Evolutionary conservation across 2,113 vertebrate genomes (phyloP).

Genomic region (Sula dactylatra): DNA sequence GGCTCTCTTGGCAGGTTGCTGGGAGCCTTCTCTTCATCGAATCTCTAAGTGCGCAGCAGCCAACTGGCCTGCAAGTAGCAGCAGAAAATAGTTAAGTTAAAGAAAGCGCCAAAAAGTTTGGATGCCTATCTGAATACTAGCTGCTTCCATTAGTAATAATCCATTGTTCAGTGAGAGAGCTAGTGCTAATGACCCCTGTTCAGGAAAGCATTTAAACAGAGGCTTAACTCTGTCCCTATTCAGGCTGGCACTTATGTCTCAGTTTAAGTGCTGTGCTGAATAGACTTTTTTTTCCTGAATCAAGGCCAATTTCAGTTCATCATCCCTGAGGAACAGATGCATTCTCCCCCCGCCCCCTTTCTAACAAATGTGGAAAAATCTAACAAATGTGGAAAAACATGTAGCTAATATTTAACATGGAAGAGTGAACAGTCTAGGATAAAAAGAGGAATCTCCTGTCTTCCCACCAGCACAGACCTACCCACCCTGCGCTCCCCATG

Average conservation of each 20-base stretch:
- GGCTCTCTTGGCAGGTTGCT: conserved; percentile 2
- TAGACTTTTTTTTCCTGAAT: not conserved
- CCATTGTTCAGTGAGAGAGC: conserved; percentile 24
- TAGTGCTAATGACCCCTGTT: conserved; percentile 43
- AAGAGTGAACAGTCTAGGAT: not conserved
- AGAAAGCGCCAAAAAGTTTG: conserved; percentile 15
- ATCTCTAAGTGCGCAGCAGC: not conserved
- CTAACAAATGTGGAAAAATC: too few relatives aligned
- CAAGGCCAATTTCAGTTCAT: conserved; percentile 38
- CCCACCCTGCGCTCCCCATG: not conserved
- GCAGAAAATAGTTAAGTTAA: not conserved
- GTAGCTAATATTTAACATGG: not conserved
- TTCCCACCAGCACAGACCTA: not conserved
- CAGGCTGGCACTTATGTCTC: conserved; percentile 54
- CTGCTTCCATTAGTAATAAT: conserved; percentile 47
- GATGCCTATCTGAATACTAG: conserved; percentile 37
- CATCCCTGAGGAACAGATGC: conserved; percentile 20
- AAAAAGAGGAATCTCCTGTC: not conserved
- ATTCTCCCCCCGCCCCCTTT: not conserved
- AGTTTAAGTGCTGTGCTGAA: conserved; percentile 45
- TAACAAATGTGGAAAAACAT: not conserved
- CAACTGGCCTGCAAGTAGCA: conserved; percentile 27
- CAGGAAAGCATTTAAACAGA: conserved; percentile 56
- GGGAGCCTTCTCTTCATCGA: not conserved
- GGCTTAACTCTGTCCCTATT: conserved; percentile 46